Evolutionary conservation across 23 tunicate genomes (phyloP).

Genomic region (Ciona savignyi): DNA sequence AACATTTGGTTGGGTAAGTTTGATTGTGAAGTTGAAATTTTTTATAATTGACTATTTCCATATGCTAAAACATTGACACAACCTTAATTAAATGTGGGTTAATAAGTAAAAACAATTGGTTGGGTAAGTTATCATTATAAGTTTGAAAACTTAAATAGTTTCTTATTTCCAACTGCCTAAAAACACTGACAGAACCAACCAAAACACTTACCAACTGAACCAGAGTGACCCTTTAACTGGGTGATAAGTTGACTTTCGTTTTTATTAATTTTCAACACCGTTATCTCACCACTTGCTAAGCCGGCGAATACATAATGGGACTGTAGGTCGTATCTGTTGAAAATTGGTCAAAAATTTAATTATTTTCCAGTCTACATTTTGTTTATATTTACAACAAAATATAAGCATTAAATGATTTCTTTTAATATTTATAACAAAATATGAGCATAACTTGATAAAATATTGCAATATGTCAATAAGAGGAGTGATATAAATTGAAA

Average conservation of each 20-base stretch:
- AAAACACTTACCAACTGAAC: conserved; percentile 38
- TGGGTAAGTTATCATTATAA: not conserved
- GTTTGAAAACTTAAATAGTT: not conserved
- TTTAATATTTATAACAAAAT: too few species aligned
- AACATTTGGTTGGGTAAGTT: not conserved
- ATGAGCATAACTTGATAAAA: too few species aligned
- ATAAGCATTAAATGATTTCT: too few species aligned
- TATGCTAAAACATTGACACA: too few species aligned
- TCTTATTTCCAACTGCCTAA: not conserved
- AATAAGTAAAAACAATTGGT: not conserved
- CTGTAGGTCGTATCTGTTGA: conserved; percentile 57
- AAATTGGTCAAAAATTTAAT: too few species aligned
- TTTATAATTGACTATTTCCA: not conserved
- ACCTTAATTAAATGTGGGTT: too few species aligned
- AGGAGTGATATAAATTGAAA: too few species aligned
- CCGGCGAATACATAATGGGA: conserved; percentile 84
- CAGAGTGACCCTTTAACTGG: conserved; percentile 82
- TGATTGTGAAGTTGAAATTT: not conserved
- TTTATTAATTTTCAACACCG: conserved; percentile 75
- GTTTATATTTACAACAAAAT: too few species aligned
- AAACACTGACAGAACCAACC: too few species aligned
- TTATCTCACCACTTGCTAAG: conserved; percentile 78
- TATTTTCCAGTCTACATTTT: too few species aligned
- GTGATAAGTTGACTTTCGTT: conserved; percentile 49
- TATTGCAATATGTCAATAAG: too few species aligned